Evolutionary conservation across 2,888 invertebrate species (phyloP), one percentile per base, ranked within the genome.

Genomic region (Andricus quercusramuli): DNA sequence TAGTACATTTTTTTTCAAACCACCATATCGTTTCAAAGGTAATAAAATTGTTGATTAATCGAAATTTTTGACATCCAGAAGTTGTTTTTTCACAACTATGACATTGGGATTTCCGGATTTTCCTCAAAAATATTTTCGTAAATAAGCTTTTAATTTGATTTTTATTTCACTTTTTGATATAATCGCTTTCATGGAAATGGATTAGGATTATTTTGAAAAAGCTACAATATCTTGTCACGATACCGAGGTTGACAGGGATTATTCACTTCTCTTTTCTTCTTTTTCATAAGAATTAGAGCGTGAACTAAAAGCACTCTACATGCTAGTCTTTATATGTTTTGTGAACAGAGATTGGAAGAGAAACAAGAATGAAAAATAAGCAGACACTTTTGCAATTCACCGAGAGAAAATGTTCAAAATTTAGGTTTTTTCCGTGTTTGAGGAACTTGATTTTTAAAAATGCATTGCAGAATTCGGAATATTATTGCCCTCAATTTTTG

Each of bases 251-350:
- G 51, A 56, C 29, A 70, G n/a, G 20, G 51, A 32, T 51, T 51
- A 51, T 29, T 51, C 70, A 51, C n/a, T 56, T 70, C 29, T 70
- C 51, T 51, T 32, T 13, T 47, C 44, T 51, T 32, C 29, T 51
- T 51, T 70, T 70, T 56, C 70, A 70, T 51, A 51, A 70, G 32
- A 70, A 70, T 70, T 70, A n/a, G 70, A 70, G 70, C 70, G 70
- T 51, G 70, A 70, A 70, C 51, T 70, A 51, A 70, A 70, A 70
- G 70, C 51, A 47, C 70, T 56, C 29, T 51, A 70, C 20, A 29
- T 29, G 44, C 4, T 11, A 20, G 29, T 29, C 29, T 51, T 44
- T 25, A 70, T 68, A n/a, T 25, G 25, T 70, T 70, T 29, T 70
- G 15, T 25, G 15, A 25, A 22, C 25, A 25, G 25, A 62, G 25